Evolutionary conservation across 2,888 invertebrate genomes (phyloP), one percentile per base, ranked within the genome.

Genomic region (Therioaphis trifolii): DNA sequence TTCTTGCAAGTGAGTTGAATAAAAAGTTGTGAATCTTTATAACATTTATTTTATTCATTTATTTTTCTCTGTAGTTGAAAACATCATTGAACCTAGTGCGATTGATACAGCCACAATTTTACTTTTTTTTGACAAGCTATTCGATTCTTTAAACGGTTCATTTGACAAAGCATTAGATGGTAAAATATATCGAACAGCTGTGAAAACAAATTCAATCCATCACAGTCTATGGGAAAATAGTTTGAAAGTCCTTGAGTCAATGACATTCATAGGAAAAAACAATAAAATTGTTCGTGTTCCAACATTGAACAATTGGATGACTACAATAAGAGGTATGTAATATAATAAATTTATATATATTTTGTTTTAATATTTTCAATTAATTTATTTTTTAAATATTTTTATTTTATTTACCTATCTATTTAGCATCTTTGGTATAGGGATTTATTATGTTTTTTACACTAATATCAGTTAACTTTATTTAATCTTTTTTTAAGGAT

Each of bases 101-200:
- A 18, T n/a, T 15, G 75, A 27, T 61, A 76, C 76, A 21, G 29
- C 76, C 18, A 63, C 29, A 55, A 40, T 76, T 29, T 61, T 12
- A 27, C 14, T 61, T 27, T 15, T 61, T 3, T 61, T 61, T 27
- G 24, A 61, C 9, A 24, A 61, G 12, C 27, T 68, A 21, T 68
- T 68, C 9, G 68, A 68, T 68, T 68, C 40, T 2, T 18, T 68
- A 4, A 68, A 68, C 40, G 68, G 40, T 11, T 40, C 40, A 5
- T 68, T 15, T 4, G 2, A 68, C 2, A 68, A 68, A 68, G 21
- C 40, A 11, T 2, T 68, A 12, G 68, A 68, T 68, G 68, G 40
- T n/a, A 68, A 68, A 40, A 40, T 21, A 9, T 68, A 68, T 11
- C 21, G 68, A 40, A 68, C 40, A 68, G 68, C 68, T 21, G 21